These are phyloP conservation scores for Dendrolimus pini DNA, from an alignment of 2,888 invertebrate species.

Conservation along the genomic window DNA sequence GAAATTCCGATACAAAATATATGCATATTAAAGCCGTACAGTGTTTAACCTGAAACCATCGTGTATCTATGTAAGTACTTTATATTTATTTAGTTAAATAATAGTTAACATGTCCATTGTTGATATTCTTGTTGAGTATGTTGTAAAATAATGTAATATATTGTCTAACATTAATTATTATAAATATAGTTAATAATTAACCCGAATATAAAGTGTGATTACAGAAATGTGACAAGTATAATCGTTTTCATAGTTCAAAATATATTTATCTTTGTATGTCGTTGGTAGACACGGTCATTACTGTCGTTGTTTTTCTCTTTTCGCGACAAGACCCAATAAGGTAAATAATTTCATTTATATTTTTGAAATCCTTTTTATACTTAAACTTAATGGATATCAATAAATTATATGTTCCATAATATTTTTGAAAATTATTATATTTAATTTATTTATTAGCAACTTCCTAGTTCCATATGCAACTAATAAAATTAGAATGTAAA, in stretches of 20 bases:
- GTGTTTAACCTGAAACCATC: background rate
- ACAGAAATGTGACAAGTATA: conserved; percentile 4
- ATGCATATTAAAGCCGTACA: conserved; percentile 1
- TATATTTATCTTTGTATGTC: background rate
- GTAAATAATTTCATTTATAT: no score
- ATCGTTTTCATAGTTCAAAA: conserved; percentile 2
- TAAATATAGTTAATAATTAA: conserved; percentile 20
- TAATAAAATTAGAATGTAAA: no score
- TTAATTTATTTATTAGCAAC: no score
- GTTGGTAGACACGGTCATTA: background rate
- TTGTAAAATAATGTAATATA: conserved; percentile 55
- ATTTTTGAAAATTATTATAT: no score
- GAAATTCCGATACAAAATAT: background rate
- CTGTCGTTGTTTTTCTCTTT: background rate
- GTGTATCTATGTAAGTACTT: conserved; percentile 15
- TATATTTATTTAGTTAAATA: conserved; percentile 51
- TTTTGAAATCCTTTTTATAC: no score
- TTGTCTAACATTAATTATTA: conserved; percentile 28
- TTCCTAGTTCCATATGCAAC: no score
- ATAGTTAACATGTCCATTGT: conserved; percentile 69
- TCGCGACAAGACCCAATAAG: background rate
- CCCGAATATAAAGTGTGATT: conserved; percentile 3
- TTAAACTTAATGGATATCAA: no score
- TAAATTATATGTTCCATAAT: no score
- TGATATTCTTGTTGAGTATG: conserved; percentile 75